Base-by-base conservation (phyloP, 1,140 invertebrate genomes). In the Drosophila rufa region DNA sequence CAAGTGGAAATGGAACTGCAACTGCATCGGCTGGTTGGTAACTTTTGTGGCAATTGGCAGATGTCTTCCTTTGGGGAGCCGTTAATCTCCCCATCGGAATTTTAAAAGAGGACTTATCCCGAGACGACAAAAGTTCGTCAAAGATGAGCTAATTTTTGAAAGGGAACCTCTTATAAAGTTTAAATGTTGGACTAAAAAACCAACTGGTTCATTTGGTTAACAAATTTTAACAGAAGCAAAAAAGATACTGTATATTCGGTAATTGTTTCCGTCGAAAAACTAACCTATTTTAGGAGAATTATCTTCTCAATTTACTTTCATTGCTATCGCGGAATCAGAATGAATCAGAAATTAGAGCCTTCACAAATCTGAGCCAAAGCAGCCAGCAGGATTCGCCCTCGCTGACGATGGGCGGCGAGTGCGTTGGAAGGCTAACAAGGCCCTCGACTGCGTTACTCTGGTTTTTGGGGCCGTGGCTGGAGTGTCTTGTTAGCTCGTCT, bases 1-100 rank as follows among this genome's bases (percentile, higher is more conserved):
- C 53, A 40, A 40, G 27, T 27, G 46, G 25, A 48, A 40, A 17
- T 33, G 40, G 61, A n/a, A 19, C n/a, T 42, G 58, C 50, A 57
- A 75, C 45, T 43, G 68, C 40, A 19, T 7, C 27, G 27, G 38
- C 2, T 27, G 47, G 47, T 22, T 22, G 36, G 33, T 19, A 69
- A 69, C 68, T 71, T 69, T 50, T 70, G 66, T 59, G 67, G 69
- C 69, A 60, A 73, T 60, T 70, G 70, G 38, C 70, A 73, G 70
- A 74, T 74, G 69, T 30, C 69, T 73, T 47, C 19, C 30, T 47
- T 22, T 22, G 48, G 22, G 47, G 53, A 59, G 53, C 55, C 45
- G 45, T 70, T 70, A 73, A 73, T 73, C 69, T 50, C 30, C 33
- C n/a, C 69, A 59, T 50, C 22, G 67, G 46, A 60, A 73, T 73